Evolutionary conservation across 2,797 vertebrate genomes (phyloP).

Genomic region (Sorex maritimensis): DNA sequence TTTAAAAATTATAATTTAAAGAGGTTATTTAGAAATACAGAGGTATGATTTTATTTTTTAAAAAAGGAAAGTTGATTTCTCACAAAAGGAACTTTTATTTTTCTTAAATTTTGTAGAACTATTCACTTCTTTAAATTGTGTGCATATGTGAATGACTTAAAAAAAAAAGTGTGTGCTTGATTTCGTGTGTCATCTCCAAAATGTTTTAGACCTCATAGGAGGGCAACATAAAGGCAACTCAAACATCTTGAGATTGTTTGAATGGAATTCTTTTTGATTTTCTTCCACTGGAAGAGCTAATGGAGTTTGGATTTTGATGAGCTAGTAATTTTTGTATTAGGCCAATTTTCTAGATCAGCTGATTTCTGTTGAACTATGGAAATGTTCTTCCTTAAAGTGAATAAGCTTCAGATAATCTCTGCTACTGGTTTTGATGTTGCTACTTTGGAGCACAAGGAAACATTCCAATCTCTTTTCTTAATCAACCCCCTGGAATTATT

Average conservation of each 20-base stretch:
- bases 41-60: background rate
- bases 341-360: conserved; percentile 29
- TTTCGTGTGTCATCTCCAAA: background rate
- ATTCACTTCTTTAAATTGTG: conserved; percentile 20
- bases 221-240: background rate
- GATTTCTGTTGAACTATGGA: conserved; percentile 1
- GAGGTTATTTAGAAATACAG: conserved; percentile 37
- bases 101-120: conserved; percentile 37
- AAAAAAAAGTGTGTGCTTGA: background rate
- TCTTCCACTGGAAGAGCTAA: background rate
- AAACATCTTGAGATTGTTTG: background rate
- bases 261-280: conserved; percentile 44
- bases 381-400: conserved; percentile 55
- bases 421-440: conserved; percentile 34
- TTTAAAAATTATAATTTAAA: conserved; percentile 15
- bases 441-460: conserved; percentile 25
- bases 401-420: conserved; percentile 28
- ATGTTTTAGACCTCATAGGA: conserved; percentile 24
- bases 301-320: conserved; percentile 2
- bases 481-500: background rate
- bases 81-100: conserved; percentile 19
- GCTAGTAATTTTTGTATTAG: conserved; percentile 36
- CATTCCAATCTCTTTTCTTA: background rate
- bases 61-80: conserved; percentile 1
- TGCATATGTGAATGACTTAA: background rate